Conservation (phyloP, 2,797 vertebrate species). For the Poeciliopsis paucimaculata region DNA sequence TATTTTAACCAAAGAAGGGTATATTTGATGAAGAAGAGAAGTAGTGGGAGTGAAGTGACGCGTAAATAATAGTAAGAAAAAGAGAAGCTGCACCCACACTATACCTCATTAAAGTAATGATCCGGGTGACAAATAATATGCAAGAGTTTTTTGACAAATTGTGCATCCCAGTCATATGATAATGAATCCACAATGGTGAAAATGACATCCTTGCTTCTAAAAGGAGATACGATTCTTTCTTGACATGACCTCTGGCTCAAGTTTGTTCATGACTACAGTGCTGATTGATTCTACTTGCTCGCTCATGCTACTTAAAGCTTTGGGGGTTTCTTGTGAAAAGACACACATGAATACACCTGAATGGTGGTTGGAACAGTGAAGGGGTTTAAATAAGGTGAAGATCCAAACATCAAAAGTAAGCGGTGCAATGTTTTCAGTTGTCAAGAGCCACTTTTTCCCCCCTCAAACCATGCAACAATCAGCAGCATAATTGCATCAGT, state of each 20-base stretch:
- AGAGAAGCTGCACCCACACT: slow-evolving; percentile 40
- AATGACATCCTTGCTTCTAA: neutral
- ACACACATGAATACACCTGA: slow-evolving; percentile 1
- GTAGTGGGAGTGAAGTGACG: slow-evolving; percentile 31
- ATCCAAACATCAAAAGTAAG: slow-evolving; percentile 21
- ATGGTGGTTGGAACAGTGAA: neutral
- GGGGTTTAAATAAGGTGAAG: slow-evolving; percentile 3
- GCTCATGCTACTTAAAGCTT: neutral
- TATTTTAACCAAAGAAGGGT: slow-evolving; percentile 27
- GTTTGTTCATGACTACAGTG: slow-evolving; percentile 2
- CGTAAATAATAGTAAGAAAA: slow-evolving; percentile 12
- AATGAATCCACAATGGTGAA: slow-evolving; percentile 17
- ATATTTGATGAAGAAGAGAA: slow-evolving; percentile 22
- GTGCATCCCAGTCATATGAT: neutral
- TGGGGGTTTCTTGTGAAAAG: neutral
- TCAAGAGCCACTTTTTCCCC: slow-evolving; percentile 41
- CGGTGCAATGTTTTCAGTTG: slow-evolving; percentile 17
- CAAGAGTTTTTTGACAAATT: slow-evolving; percentile 27
- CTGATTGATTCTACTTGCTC: neutral
- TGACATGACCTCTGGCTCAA: slow-evolving; percentile 1
- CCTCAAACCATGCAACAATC: slow-evolving; percentile 50
- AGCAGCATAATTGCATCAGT: slow-evolving; percentile 52
- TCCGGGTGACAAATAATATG: slow-evolving; percentile 16
- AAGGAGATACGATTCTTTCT: neutral
- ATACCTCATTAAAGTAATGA: slow-evolving; percentile 59